Evolutionary conservation across 2,113 vertebrate genomes (phyloP).

Genomic region (Piprites chloris): DNA sequence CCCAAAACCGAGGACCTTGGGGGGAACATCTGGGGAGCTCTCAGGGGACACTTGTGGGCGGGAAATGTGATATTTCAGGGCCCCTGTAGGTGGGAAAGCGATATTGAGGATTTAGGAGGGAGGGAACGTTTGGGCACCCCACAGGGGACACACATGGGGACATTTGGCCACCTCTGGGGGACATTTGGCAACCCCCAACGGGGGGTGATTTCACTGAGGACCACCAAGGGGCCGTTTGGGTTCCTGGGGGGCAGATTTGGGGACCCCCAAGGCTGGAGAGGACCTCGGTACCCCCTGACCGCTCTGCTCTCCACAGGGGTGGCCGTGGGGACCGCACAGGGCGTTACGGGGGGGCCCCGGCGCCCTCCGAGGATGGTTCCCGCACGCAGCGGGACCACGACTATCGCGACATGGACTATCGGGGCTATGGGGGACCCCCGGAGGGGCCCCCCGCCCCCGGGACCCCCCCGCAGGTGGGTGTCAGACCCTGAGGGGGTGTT

Average conservation of each 20-base stretch:
- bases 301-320: not conserved
- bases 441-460: not conserved
- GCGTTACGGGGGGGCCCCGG: not conserved
- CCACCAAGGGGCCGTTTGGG: not conserved
- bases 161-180: no score
- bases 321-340: not conserved
- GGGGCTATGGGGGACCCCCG: not conserved
- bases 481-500: no score
- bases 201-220: no score
- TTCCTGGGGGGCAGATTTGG: not conserved
- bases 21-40: not conserved
- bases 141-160: not conserved
- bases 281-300: not conserved
- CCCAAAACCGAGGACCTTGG: not conserved
- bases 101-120: not conserved
- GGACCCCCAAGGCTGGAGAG: not conserved
- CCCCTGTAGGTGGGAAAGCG: not conserved
- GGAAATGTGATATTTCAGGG: not conserved
- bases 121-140: not conserved
- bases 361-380: not conserved
- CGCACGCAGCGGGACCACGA: not conserved
- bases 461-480: not conserved
- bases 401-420: not conserved
- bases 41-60: not conserved
- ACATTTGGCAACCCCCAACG: fast-evolving